Percentiles rank a stretch among this genome's conserved stretches.
Evolutionary conservation across 2,797 vertebrate genomes (phyloP).

Genomic region (Apodemus agrarius): DNA sequence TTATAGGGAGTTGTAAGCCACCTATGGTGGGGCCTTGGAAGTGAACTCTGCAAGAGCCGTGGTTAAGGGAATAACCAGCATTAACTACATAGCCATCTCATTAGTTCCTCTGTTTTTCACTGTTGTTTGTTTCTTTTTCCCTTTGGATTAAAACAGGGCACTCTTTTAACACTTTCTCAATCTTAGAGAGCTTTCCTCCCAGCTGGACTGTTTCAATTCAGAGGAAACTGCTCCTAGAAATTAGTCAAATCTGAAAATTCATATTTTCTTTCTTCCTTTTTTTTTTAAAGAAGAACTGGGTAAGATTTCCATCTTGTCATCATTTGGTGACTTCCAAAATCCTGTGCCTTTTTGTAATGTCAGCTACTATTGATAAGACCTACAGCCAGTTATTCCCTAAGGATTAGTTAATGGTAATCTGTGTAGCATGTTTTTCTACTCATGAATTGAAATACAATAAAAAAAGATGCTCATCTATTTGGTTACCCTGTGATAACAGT

Average conservation of each 20-base stretch:
- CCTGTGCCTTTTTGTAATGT: not conserved
- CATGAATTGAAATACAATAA: not conserved
- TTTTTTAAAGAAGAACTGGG: not conserved
- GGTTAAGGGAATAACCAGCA: not conserved
- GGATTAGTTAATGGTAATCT: not conserved
- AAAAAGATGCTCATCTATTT: slow-evolving; percentile 37
- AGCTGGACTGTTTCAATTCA: not conserved
- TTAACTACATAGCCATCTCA: not conserved
- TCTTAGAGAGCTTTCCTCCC: not conserved
- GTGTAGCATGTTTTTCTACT: not conserved
- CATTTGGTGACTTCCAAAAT: not conserved
- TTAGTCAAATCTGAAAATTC: not conserved
- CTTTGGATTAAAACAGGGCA: not conserved
- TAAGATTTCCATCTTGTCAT: not conserved
- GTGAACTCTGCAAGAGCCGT: not conserved
- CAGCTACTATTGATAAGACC: not conserved
- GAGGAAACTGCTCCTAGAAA: not conserved
- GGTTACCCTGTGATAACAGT: not conserved
- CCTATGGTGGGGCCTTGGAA: not conserved
- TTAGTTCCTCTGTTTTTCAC: not conserved
- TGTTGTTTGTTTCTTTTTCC: not conserved
- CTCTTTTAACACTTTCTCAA: not conserved
- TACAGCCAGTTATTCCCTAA: not conserved
- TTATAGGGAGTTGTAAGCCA: not conserved
- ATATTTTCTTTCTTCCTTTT: not conserved